Conservation (phyloP, 2,797 vertebrate genomes). For the Pseudochirops cupreus region DNA sequence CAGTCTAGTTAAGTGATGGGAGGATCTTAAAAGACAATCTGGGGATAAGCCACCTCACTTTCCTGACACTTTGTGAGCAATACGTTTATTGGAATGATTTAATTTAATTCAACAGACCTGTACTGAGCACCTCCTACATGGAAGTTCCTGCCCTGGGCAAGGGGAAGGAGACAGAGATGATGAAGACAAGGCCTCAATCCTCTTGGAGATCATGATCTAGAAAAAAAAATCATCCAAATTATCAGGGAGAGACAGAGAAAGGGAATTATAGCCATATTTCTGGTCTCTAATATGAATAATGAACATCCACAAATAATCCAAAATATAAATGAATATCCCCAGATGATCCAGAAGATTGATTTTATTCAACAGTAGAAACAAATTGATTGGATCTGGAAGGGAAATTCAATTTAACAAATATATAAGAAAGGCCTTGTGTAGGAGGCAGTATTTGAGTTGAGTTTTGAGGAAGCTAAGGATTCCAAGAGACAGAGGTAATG, state of each 20-base stretch:
- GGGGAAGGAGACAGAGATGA: background rate
- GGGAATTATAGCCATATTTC: background rate
- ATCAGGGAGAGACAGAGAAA: background rate
- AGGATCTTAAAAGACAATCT: background rate
- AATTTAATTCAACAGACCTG: background rate
- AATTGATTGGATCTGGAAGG: background rate
- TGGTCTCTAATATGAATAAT: background rate
- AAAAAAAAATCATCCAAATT: background rate
- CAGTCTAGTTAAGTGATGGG: background rate
- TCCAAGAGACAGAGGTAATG: background rate
- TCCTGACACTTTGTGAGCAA: background rate
- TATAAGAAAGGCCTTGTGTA: background rate
- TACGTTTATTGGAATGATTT: background rate
- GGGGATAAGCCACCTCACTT: background rate
- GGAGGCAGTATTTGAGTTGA: background rate
- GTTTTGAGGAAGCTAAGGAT: background rate
- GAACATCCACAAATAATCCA: background rate
- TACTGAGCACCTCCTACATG: background rate
- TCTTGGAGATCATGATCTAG: background rate
- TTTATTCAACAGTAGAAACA: background rate
- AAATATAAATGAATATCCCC: background rate
- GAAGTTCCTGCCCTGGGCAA: background rate
- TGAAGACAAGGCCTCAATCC: background rate
- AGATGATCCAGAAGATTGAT: background rate
- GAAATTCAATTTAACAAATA: background rate